Evolutionary conservation across 30 jellyfish, hydroid and myxozoan genomes (phyloP).

Genomic region (Haliclystus octoradiatus): DNA sequence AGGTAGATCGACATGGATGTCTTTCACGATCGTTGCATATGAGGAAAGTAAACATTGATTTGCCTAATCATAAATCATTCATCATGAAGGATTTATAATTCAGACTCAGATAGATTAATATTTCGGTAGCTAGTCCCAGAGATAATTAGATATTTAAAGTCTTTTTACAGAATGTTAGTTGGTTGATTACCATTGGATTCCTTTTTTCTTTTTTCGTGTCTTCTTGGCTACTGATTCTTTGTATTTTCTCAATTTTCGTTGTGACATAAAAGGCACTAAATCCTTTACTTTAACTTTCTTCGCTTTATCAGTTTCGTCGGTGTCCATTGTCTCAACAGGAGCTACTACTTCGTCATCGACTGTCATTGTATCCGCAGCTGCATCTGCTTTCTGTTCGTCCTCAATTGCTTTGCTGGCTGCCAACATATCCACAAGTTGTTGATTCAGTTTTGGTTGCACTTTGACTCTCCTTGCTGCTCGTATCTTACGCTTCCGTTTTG

Average conservation of each 20-base stretch:
- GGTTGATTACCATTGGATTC: slow-evolving; percentile 1
- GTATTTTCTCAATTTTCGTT: not conserved
- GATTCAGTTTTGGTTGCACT: not conserved
- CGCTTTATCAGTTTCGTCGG: not conserved
- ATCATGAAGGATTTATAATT: too few relatives aligned
- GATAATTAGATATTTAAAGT: too few relatives aligned
- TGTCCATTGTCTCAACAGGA: not conserved
- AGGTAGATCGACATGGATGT: too few relatives aligned
- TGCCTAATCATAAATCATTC: too few relatives aligned
- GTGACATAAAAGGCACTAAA: not conserved
- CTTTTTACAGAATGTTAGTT: too few relatives aligned
- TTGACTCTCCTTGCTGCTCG: not conserved
- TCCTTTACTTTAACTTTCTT: not conserved
- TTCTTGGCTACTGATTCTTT: not conserved
- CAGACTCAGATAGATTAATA: too few relatives aligned
- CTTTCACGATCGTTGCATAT: too few relatives aligned
- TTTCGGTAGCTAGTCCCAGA: too few relatives aligned
- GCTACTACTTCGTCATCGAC: not conserved
- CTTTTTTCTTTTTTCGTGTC: not conserved
- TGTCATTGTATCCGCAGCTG: not conserved
- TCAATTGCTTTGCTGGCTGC: not conserved
- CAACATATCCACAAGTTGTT: not conserved
- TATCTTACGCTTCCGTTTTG: not conserved
- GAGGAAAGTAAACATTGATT: too few relatives aligned
- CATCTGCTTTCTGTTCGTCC: not conserved